Base-by-base conservation (phyloP, 2,888 invertebrate species). In the Drosophila helvetica region DNA sequence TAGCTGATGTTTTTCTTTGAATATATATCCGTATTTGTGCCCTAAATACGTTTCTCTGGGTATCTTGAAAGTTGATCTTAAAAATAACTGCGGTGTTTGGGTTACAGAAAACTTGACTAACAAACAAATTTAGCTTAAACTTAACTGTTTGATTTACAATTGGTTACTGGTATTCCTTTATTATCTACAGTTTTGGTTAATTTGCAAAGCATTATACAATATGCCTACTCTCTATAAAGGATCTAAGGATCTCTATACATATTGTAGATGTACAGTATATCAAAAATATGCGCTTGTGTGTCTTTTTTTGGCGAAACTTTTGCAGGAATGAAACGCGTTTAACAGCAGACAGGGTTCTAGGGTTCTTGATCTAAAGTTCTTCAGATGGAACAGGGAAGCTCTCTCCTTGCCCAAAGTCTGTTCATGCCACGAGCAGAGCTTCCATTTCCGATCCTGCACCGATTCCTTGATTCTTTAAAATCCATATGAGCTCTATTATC, bases 211-310 rank as follows among this genome's bases (percentile, higher is more conserved):
- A 66, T 52, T 55, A 38, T 15, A 38, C 15, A n/a, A 7, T 38
- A 38, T 38, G 0, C 27, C 27, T 27, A 27, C 7, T n/a, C 22
- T 22, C 0, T 38, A 15, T n/a, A n/a, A 38, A 7, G 7, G 7
- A n/a, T 38, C 7, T 2, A 38, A n/a, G 7, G n/a, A n/a, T 38
- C 38, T 22, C 22, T 22, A 22, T 38, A 12, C 19, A 55, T 19
- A 54, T 47, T 48, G 42, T 7, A 47, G 17, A 55, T 52, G 48
- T 60, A 60, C 30, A 47, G 50, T 60, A 27, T 60, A 48, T 33
- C 55, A 46, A 69, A 59, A 56, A 72, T 79, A 80, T 80, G 80
- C 80, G 79, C 86, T 81, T 79, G 80, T 79, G 83, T 87, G 87
- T 87, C 63, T 70, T 85, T 38, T 70, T 85, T 38, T 75, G 77